Evolutionary conservation across 2,113 vertebrate species (phyloP).

Genomic region (Trematocara marginatum): DNA sequence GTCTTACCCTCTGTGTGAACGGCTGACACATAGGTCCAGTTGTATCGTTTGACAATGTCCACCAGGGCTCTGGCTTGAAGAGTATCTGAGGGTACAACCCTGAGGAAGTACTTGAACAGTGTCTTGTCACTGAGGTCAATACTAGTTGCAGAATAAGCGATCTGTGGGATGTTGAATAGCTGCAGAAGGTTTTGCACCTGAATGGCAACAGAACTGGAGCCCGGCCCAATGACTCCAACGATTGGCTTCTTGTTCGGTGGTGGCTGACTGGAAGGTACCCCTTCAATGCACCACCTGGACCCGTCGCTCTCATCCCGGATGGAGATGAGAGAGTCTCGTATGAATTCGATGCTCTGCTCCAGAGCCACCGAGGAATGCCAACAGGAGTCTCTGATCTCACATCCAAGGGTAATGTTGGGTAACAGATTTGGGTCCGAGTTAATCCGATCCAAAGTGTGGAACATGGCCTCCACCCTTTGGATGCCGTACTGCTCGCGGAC

Average conservation of each 20-base stretch:
- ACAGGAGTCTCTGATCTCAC: constrained; percentile 93
- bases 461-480: constrained; percentile 95
- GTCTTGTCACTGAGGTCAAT: constrained; percentile 96
- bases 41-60: constrained; percentile 92
- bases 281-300: constrained; percentile 84
- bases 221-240: constrained; percentile 90
- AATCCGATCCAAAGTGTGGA: constrained; percentile 91
- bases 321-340: constrained; percentile 92
- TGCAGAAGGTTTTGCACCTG: constrained; percentile 95
- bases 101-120: constrained; percentile 91
- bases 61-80: constrained; percentile 89
- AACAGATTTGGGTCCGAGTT: constrained; percentile 84
- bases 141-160: constrained; percentile 92
- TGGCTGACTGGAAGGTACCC: constrained; percentile 73
- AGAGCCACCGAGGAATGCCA: constrained; percentile 93
- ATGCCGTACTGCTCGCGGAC: constrained; percentile 93
- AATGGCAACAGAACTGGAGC: constrained; percentile 94
- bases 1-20: constrained; percentile 93
- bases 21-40: constrained; percentile 95
- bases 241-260: constrained; percentile 86
- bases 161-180: constrained; percentile 94
- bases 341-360: constrained; percentile 97
- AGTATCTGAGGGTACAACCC: constrained; percentile 91
- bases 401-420: constrained; percentile 91
- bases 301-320: constrained; percentile 89